These are phyloP conservation scores for Pocillopora damicornis DNA, from an alignment of 64 coral and sea anemone species.

Conservation along the genomic window DNA sequence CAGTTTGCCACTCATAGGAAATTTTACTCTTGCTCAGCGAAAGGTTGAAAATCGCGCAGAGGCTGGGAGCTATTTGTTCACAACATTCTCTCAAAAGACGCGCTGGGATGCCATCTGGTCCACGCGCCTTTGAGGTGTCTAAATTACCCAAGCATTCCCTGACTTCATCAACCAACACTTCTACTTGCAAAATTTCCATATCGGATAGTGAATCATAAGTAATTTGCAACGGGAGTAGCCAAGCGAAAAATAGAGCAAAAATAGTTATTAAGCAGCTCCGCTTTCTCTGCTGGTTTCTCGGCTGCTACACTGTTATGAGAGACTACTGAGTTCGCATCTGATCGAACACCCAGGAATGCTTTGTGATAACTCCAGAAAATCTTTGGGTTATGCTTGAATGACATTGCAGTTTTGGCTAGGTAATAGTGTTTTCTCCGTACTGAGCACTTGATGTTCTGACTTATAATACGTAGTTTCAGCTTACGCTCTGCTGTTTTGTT, in stretches of 20 bases:
- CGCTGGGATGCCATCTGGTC: too few species aligned
- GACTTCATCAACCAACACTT: too few species aligned
- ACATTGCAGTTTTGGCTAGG: conserved; percentile 15
- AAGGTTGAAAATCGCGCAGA: too few species aligned
- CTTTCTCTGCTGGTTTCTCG: conserved; percentile 24
- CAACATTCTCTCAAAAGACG: too few species aligned
- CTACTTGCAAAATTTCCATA: background rate
- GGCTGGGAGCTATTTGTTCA: too few species aligned
- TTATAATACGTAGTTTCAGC: too few species aligned
- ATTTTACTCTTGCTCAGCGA: too few species aligned
- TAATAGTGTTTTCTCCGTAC: conserved; percentile 27
- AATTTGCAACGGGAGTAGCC: background rate
- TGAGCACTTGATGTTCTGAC: background rate
- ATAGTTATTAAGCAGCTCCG: conserved; percentile 38
- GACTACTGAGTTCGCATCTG: background rate
- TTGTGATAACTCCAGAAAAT: conserved; percentile 42
- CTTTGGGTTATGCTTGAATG: conserved; percentile 20
- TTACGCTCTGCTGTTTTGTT: too few species aligned
- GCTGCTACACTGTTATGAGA: background rate
- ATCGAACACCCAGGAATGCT: conserved; percentile 2
- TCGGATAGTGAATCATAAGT: background rate
- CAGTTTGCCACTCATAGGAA: too few species aligned
- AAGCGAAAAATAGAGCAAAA: conserved; percentile 3
- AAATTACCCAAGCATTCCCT: too few species aligned
- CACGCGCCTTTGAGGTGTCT: too few species aligned